A percentile compares a stretch with the other conserved stretches of the same genome.
phyloP scores from a whole-genome alignment of 2,113 vertebrate species.

The Tor tambroides region DNA sequence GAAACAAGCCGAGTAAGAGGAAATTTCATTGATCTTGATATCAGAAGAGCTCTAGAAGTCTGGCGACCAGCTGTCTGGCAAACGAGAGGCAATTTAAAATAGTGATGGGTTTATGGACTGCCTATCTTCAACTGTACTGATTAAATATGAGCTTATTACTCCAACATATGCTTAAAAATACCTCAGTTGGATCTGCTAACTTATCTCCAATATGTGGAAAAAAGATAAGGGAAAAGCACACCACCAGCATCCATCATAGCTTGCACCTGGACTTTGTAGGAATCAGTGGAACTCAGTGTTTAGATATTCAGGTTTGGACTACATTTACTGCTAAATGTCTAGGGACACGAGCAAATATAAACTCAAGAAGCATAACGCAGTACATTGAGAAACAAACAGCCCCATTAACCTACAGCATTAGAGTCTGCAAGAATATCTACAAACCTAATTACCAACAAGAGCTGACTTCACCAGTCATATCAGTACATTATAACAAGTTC shows the following conservation, averaged over 20 bases:
- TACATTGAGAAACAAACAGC: neutral
- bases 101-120: conserved; percentile 5
- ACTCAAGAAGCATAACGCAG: neutral
- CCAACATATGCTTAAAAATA: neutral
- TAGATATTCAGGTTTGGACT: neutral
- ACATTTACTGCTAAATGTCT: neutral
- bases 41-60: conserved; percentile 58
- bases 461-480: conserved; percentile 18
- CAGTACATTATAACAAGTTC: conserved; percentile 27
- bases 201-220: neutral
- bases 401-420: neutral
- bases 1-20: conserved; percentile 58
- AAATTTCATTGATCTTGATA: conserved; percentile 64
- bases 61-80: conserved; percentile 53
- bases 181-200: neutral
- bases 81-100: neutral
- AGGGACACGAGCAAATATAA: neutral
- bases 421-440: conserved; percentile 17
- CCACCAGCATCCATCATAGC: neutral
- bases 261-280: neutral
- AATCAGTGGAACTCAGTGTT: neutral
- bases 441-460: conserved; percentile 38
- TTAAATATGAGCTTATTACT: neutral
- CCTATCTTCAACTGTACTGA: neutral
- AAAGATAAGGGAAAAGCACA: neutral